A percentile compares a stretch with the other conserved stretches of the same genome.
Evolutionary conservation across 2,888 invertebrate species (phyloP).

Genomic region (Enchytraeus crypticus): DNA sequence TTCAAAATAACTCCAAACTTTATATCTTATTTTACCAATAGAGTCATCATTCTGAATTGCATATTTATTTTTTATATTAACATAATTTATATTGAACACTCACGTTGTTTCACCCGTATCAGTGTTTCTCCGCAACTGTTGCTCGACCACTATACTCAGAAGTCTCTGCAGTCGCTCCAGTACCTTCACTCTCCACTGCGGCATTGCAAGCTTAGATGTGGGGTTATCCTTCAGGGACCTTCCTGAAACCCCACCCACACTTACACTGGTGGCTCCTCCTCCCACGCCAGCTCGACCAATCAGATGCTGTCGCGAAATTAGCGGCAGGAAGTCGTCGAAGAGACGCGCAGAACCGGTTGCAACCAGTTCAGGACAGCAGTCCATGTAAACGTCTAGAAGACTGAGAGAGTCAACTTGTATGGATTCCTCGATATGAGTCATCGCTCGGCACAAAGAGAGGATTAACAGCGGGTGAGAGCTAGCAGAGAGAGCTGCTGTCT

Average conservation of each 20-base stretch:
- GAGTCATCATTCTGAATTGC: too few species aligned
- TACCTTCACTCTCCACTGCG: constrained; percentile 8
- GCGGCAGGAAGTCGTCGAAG: not conserved
- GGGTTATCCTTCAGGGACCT: constrained; percentile 2
- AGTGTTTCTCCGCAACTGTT: too few species aligned
- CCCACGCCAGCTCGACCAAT: not conserved
- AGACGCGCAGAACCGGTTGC: not conserved
- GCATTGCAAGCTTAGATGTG: not conserved
- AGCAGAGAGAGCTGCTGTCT: too few species aligned
- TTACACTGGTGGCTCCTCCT: not conserved
- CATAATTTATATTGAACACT: too few species aligned
- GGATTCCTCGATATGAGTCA: not conserved
- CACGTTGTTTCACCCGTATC: too few species aligned
- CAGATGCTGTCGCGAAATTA: not conserved
- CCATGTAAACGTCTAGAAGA: not conserved
- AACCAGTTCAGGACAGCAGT: not conserved
- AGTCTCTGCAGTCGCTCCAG: constrained; percentile 2
- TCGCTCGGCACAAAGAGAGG: not conserved
- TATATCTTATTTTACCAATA: too few species aligned
- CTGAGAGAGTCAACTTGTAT: not conserved
- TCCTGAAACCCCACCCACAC: not conserved
- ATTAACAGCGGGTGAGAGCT: not conserved
- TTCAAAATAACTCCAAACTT: too few species aligned
- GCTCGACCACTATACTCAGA: not conserved
- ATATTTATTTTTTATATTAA: too few species aligned